Evolutionary conservation across 2,797 vertebrate species (phyloP).

Genomic region (Lerista edwardsae): DNA sequence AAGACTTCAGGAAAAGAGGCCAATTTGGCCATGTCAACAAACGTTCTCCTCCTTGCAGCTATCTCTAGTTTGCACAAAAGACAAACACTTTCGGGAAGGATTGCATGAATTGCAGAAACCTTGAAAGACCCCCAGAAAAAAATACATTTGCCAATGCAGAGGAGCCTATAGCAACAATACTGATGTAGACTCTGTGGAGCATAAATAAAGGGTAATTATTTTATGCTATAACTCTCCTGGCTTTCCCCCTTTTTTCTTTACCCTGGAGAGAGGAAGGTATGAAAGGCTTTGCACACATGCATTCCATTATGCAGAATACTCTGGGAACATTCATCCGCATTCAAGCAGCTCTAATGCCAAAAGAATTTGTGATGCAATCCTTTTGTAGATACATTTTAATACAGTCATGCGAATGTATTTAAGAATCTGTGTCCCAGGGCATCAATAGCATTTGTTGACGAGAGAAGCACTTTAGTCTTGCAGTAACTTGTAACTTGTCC

Average conservation of each 20-base stretch:
- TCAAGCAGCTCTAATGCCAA: conserved; percentile 43
- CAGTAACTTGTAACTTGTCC: background rate
- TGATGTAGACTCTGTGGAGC: background rate
- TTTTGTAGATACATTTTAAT: conserved; percentile 51
- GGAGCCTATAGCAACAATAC: background rate
- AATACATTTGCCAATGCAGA: conserved; percentile 12
- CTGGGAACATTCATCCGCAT: conserved; percentile 44
- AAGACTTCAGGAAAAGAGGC: background rate
- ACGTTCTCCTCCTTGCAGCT: conserved; percentile 12
- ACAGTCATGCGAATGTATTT: conserved; percentile 29
- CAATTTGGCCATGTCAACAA: background rate
- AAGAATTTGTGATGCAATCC: conserved; percentile 62
- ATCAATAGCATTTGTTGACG: conserved; percentile 32
- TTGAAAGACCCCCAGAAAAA: background rate
- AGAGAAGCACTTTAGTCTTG: background rate
- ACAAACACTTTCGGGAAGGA: background rate
- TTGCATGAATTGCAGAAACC: conserved; percentile 3
- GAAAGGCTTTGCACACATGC: conserved; percentile 60
- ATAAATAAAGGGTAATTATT: background rate
- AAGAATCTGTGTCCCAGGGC: conserved; percentile 36
- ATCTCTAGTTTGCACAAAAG: conserved; percentile 11
- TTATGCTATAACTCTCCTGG: conserved; percentile 13
- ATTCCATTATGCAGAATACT: conserved; percentile 55
- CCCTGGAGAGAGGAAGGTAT: conserved; percentile 40
- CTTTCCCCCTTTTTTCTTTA: conserved; percentile 46